Base-by-base conservation (phyloP, 2,888 invertebrate genomes). In the Strigamia crassipes region DNA sequence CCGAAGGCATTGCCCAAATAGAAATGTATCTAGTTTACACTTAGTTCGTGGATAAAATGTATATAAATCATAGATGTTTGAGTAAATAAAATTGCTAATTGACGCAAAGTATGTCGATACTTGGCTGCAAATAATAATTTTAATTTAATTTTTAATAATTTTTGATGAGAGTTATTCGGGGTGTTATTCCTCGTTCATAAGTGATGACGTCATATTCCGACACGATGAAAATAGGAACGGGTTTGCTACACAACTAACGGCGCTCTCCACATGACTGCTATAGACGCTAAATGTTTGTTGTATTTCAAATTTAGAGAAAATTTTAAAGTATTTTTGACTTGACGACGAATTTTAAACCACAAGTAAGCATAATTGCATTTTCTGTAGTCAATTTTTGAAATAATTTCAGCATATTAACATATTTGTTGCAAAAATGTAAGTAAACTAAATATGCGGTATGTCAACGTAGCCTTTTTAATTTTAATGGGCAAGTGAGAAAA, bases 1-100 rank as follows among this genome's bases (percentile, higher is more conserved):
- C 73, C 73, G n/a, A 73, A 73, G n/a, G 73, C 73, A 31, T 73
- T 73, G 5, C 73, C 73, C 0, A 73, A 73, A 31, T 73, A 73
- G 31, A 27, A 23, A 27, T 10, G 56, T 56, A 18, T 56, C 18
- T 56, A 46, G n/a, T 13, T 56, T 56, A 18, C 15, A 56, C 38
- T 38, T 38, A 56, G n/a, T 18, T 56, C 56, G 18, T 56, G n/a
- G 9, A 56, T 56, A 18, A 73, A 66, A 18, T 66, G 61, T 66
- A 73, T 31, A 27, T 73, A 73, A 27, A 73, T 56, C 9, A 18
- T 56, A 18, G 56, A 18, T 56, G n/a, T 56, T 56, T 51, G 18
- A 56, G 56, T 56, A 9, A 56, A 56, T 56, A 56, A 56, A 56
- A 56, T 18, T 18, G 46, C 46, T 46, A n/a, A 46, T 46, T 46